A percentile compares a stretch with the other conserved stretches of the same genome.
Conservation (phyloP, 2,797 vertebrate species). For the Melanotaenia maccullochi region DNA sequence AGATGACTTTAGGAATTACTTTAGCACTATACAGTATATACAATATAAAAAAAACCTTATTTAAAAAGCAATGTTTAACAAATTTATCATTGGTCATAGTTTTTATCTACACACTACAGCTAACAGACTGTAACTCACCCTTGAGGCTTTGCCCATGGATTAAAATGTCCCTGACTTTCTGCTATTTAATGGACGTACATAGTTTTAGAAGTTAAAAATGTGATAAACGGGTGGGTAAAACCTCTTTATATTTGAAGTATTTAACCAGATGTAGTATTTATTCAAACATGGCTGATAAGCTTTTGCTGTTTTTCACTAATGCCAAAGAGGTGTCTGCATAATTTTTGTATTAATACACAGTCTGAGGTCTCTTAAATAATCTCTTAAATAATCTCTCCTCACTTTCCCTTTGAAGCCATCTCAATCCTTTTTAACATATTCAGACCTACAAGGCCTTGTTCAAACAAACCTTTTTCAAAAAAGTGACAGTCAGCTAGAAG, state of each 20-base stretch:
- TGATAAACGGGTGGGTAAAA: not conserved
- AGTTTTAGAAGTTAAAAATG: not conserved
- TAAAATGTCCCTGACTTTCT: not conserved
- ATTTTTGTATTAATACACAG: not conserved
- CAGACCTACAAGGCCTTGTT: not conserved
- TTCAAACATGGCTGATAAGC: not conserved
- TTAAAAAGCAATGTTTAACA: not conserved
- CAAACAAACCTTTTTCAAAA: not conserved
- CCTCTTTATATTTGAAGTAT: not conserved
- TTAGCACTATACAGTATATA: not conserved
- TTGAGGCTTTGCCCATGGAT: not conserved
- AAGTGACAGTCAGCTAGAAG: not conserved
- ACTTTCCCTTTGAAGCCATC: not conserved
- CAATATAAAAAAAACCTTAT: not conserved
- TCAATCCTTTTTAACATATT: slow-evolving; percentile 3
- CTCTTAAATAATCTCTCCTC: not conserved
- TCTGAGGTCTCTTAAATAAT: not conserved
- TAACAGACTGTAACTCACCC: not conserved
- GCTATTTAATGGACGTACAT: not conserved
- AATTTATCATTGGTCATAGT: not conserved
- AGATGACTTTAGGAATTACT: not conserved
- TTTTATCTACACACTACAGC: not conserved
- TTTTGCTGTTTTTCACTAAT: not conserved
- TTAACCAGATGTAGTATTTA: not conserved
- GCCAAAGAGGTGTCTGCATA: not conserved